These are phyloP conservation scores for Rhabdophis nuchalis DNA, from an alignment of 2,797 vertebrate genomes.

Conservation along the genomic window DNA sequence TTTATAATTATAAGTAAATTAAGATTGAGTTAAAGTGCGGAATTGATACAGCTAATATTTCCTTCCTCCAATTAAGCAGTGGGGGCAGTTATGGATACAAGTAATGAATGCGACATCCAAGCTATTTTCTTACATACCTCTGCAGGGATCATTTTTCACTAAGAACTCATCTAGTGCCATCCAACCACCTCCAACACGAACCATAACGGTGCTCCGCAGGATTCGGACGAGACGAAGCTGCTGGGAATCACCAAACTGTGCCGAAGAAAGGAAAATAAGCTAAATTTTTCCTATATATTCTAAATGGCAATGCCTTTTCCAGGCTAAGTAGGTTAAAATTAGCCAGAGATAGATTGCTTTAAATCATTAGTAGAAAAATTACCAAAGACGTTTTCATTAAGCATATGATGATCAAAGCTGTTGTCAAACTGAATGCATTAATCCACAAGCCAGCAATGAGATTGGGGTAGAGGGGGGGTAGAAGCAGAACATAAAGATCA, in stretches of 20 bases:
- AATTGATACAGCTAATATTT: constrained; percentile 35
- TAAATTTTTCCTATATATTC: constrained; percentile 36
- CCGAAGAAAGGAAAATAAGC: constrained; percentile 49
- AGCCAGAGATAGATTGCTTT: constrained; percentile 43
- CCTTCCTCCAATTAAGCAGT: neutral
- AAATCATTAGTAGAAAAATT: constrained; percentile 69
- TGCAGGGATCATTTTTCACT: constrained; percentile 98
- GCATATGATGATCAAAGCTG: constrained; percentile 62
- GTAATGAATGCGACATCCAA: neutral
- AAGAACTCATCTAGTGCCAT: constrained; percentile 99
- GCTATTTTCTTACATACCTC: constrained; percentile 78
- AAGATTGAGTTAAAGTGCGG: constrained; percentile 40
- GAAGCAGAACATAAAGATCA: neutral
- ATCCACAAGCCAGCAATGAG: constrained; percentile 59
- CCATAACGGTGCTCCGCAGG: constrained; percentile 96
- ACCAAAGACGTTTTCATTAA: constrained; percentile 51
- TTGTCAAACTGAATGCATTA: constrained; percentile 63
- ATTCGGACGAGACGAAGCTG: constrained; percentile 96
- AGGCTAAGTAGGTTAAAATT: constrained; percentile 49
- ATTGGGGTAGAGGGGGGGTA: constrained; percentile 9
- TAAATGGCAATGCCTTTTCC: neutral
- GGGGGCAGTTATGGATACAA: constrained; percentile 17
- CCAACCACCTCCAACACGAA: constrained; percentile 97
- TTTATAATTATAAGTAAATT: constrained; percentile 30
- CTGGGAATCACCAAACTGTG: constrained; percentile 96